Percentiles rank a stretch among this genome's conserved stretches.
phyloP scores from a whole-genome alignment of 2,113 vertebrate genomes.

The Acinonyx jubatus region DNA sequence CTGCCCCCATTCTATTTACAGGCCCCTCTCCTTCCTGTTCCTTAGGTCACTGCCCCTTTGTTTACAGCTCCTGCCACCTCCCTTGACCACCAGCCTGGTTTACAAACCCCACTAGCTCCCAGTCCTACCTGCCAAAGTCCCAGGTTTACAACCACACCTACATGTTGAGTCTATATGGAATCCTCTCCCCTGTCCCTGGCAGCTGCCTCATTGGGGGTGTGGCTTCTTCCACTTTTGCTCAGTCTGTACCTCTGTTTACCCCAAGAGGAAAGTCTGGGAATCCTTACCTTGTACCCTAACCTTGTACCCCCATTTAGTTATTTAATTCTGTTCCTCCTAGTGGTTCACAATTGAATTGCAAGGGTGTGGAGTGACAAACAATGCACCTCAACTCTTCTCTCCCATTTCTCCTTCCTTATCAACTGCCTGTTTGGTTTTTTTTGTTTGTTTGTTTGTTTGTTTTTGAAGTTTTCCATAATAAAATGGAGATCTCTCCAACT shows the following conservation, averaged over 20 bases:
- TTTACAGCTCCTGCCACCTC: constrained; percentile 51
- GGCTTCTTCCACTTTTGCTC: constrained; percentile 54
- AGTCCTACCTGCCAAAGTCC: constrained; percentile 12
- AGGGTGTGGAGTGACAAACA: not conserved
- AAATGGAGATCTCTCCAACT: constrained; percentile 62
- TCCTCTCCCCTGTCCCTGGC: not conserved
- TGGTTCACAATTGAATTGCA: not conserved
- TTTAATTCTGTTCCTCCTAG: constrained; percentile 57
- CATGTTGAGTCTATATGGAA: not conserved
- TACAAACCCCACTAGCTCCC: constrained; percentile 16
- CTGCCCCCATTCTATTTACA: not conserved
- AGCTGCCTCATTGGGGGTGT: not conserved
- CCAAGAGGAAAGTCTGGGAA: constrained; percentile 14
- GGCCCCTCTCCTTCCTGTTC: not conserved
- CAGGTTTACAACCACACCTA: constrained; percentile 46
- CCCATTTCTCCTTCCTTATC: not conserved
- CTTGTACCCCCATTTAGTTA: constrained; percentile 6
- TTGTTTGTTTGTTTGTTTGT: constrained; percentile 8
- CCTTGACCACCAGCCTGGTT: constrained; percentile 25
- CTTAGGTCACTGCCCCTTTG: constrained; percentile 16
- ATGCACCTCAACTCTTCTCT: not conserved
- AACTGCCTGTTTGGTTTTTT: not conserved
- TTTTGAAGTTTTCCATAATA: constrained; percentile 72
- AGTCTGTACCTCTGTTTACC: constrained; percentile 59
- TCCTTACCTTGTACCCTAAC: not conserved